phyloP scores from a whole-genome alignment of 2,888 invertebrate species.

The Drosophila formosana region DNA sequence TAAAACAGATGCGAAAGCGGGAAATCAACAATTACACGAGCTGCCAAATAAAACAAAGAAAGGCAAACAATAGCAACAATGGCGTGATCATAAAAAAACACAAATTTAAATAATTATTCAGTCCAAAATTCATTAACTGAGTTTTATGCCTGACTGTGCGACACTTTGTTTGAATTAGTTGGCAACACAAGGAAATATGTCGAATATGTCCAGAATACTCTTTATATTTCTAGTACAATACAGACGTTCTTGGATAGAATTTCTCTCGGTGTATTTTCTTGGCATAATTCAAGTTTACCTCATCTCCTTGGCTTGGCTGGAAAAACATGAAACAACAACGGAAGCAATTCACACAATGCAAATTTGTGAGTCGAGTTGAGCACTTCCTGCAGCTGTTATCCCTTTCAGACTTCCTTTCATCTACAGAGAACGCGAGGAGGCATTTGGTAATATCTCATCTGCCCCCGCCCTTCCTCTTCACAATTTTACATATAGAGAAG shows the following conservation, averaged over 20 bases:
- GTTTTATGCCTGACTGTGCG: conserved; percentile 3
- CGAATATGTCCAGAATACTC: too few species aligned
- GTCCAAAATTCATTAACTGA: conserved; percentile 23
- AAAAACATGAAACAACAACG: conserved; percentile 43
- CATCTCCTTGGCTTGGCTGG: conserved; percentile 12
- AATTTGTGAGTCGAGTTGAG: conserved; percentile 57
- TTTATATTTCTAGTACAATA: neutral
- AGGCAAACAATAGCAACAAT: conserved; percentile 3
- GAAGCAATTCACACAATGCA: conserved; percentile 72
- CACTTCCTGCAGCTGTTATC: conserved; percentile 44
- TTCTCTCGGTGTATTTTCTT: conserved; percentile 23
- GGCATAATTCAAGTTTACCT: conserved; percentile 32
- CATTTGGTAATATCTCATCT: conserved; percentile 28
- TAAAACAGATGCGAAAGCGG: conserved; percentile 11
- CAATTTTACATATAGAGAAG: conserved; percentile 16
- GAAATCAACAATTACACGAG: conserved; percentile 22
- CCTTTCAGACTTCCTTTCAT: conserved; percentile 30
- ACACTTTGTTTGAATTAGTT: conserved; percentile 6
- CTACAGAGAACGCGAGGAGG: conserved; percentile 33
- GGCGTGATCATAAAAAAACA: neutral
- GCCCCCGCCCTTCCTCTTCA: neutral
- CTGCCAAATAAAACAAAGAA: conserved; percentile 17
- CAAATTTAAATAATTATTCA: conserved; percentile 28
- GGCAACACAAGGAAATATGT: neutral
- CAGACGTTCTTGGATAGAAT: neutral